Conservation (phyloP, 2,113 vertebrate genomes). For the Colistium nudipinnis region DNA sequence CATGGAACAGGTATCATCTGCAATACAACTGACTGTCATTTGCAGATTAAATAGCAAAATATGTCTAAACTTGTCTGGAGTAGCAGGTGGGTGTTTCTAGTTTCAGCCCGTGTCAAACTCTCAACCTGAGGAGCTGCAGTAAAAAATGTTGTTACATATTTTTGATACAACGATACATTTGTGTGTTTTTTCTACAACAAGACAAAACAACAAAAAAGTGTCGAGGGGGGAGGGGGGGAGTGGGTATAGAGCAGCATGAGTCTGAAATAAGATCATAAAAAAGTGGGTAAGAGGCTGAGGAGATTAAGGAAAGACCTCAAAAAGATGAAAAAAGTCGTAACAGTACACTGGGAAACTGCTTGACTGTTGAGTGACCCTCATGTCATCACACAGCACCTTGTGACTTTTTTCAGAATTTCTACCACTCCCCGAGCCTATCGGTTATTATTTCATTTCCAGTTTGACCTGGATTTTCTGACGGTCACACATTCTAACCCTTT, state of each 20-base stretch:
- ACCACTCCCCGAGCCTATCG: neutral
- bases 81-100: slow-evolving; percentile 35
- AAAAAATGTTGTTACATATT: neutral
- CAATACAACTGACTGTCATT: slow-evolving; percentile 1
- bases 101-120: slow-evolving; percentile 26
- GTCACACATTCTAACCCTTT: slow-evolving; percentile 27
- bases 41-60: slow-evolving; percentile 10
- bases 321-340: neutral
- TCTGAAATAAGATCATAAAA: neutral
- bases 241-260: neutral
- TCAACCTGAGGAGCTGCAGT: neutral
- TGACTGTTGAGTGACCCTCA: slow-evolving; percentile 9
- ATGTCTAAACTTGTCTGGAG: slow-evolving; percentile 28
- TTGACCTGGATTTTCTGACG: slow-evolving; percentile 41
- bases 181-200: neutral
- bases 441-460: slow-evolving; percentile 31
- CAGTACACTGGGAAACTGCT: neutral
- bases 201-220: neutral
- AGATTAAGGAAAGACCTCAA: too few relatives aligned
- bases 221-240: too few relatives aligned
- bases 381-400: neutral
- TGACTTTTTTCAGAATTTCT: slow-evolving; percentile 25
- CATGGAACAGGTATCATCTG: slow-evolving; percentile 15
- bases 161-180: too few relatives aligned
- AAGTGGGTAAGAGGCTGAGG: neutral